phyloP scores from a whole-genome alignment of 2,797 vertebrate genomes.

The Gila robusta region DNA sequence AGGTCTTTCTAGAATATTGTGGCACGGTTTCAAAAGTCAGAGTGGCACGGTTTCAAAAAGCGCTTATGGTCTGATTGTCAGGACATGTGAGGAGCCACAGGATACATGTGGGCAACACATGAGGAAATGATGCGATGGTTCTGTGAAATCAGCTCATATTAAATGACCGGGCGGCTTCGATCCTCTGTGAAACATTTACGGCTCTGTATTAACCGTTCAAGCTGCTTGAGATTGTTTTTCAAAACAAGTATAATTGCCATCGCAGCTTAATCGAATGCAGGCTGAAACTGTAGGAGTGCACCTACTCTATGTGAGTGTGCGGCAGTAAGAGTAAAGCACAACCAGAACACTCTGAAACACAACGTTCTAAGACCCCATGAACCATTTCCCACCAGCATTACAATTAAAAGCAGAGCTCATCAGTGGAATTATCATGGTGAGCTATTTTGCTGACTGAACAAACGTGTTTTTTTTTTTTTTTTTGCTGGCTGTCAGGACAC shows the following conservation, averaged over 20 bases:
- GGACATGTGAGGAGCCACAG: conserved; percentile 56
- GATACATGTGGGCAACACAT: conserved; percentile 76
- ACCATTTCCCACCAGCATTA: background rate
- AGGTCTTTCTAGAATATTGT: conserved; percentile 43
- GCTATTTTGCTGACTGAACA: background rate
- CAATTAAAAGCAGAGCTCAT: conserved; percentile 43
- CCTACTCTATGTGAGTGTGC: background rate
- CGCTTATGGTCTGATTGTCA: conserved; percentile 56
- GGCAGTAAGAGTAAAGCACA: conserved; percentile 6
- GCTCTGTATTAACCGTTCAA: conserved; percentile 63
- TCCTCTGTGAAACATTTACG: conserved; percentile 57
- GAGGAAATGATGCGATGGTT: conserved; percentile 53
- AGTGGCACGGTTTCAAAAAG: conserved; percentile 23
- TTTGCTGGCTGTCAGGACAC: background rate
- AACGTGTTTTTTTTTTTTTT: conserved; percentile 24
- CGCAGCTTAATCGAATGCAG: conserved; percentile 75
- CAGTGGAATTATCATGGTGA: conserved; percentile 20
- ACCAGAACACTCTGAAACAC: conserved; percentile 2
- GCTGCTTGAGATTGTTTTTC: conserved; percentile 72
- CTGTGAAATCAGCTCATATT: conserved; percentile 57
- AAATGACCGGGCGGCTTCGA: conserved; percentile 66
- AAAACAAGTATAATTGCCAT: conserved; percentile 74
- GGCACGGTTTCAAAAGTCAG: conserved; percentile 58
- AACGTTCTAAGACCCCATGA: background rate
- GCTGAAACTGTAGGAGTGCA: conserved; percentile 16